Conservation (phyloP, 2,113 vertebrate genomes). For the Tragelaphus strepsiceros region DNA sequence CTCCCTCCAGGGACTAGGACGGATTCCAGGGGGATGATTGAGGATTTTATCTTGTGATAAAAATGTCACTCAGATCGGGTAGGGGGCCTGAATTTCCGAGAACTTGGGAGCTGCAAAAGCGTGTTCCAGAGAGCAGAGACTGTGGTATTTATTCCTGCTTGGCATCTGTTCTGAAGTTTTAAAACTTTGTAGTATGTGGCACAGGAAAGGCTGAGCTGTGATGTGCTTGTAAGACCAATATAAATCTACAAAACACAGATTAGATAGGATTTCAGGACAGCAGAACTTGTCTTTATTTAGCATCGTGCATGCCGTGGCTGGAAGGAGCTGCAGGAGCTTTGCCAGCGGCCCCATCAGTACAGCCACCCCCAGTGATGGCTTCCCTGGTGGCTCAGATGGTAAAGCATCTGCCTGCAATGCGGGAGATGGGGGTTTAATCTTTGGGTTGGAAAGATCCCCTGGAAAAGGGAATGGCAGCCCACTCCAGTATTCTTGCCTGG, state of each 20-base stretch:
- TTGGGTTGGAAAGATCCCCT: neutral
- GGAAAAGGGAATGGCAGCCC: neutral
- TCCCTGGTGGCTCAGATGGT: neutral
- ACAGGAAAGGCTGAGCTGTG: neutral
- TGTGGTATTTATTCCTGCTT: neutral
- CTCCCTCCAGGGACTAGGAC: neutral
- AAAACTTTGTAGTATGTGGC: neutral
- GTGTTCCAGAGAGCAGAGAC: neutral
- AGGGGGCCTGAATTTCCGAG: neutral
- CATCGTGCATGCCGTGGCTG: fast-evolving
- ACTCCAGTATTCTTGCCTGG: neutral
- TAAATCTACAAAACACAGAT: neutral
- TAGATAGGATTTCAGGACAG: neutral
- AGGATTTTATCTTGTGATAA: neutral
- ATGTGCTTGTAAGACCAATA: neutral
- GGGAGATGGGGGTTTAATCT: neutral
- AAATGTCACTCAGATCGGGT: neutral
- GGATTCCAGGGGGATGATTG: neutral
- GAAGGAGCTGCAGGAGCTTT: neutral
- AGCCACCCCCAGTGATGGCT: neutral
- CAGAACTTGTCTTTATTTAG: neutral
- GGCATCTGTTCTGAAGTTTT: neutral
- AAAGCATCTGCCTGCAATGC: neutral
- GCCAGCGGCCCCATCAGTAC: fast-evolving
- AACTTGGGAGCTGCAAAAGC: neutral